A percentile compares a stretch with the other conserved stretches of the same genome.
Conservation (phyloP, 92 coral and sea anemone genomes). For the Porites cylindrica region DNA sequence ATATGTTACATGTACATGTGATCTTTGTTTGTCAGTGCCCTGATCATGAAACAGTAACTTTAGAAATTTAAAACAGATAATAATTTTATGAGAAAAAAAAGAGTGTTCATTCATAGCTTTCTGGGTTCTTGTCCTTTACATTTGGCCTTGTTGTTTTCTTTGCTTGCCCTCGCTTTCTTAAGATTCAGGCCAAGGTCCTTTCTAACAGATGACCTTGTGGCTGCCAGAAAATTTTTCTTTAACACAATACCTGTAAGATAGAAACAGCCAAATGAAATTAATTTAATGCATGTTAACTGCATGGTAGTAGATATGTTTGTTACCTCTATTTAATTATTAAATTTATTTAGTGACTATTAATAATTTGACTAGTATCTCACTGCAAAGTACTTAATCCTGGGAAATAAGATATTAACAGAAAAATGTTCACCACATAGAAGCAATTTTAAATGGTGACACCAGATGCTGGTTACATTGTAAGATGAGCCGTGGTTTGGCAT, state of each 20-base stretch:
- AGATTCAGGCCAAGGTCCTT: slow-evolving; percentile 41
- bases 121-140: slow-evolving; percentile 34
- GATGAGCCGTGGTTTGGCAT: slow-evolving; percentile 2
- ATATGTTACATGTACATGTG: too few species aligned
- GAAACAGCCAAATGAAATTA: slow-evolving; percentile 19
- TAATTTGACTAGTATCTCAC: slow-evolving; percentile 7
- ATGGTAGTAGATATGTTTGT: not conserved
- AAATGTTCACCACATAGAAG: not conserved
- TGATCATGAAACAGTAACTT: too few species aligned
- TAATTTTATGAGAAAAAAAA: too few species aligned
- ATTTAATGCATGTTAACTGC: slow-evolving; percentile 7
- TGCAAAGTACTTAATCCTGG: not conserved
- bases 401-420: slow-evolving; percentile 1
- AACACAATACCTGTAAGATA: slow-evolving; percentile 36
- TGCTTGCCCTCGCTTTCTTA: slow-evolving; percentile 33
- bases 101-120: slow-evolving; percentile 17
- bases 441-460: slow-evolving; percentile 19
- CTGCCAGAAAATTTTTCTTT: slow-evolving; percentile 18
- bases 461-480: slow-evolving; percentile 11
- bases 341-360: not conserved
- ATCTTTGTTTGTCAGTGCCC: too few species aligned
- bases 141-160: slow-evolving; percentile 29
- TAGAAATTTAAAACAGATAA: too few species aligned
- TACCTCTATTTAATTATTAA: not conserved
- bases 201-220: slow-evolving; percentile 32